Conservation (phyloP, 2,797 vertebrate genomes). For the Chelon auratus region DNA sequence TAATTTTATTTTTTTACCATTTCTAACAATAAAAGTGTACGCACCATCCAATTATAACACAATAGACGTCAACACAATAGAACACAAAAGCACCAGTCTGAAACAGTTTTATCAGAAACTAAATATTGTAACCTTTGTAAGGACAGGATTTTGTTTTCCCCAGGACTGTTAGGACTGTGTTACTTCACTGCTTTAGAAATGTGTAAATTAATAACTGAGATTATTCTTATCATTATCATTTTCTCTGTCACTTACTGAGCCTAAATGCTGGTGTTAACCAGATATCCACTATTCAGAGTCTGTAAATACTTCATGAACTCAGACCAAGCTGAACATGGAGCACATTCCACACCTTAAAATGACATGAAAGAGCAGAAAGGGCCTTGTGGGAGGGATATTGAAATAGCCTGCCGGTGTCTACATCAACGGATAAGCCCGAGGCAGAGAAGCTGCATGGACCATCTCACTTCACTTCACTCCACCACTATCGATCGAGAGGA, state of each 20-base stretch:
- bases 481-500: constrained; percentile 64
- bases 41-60: background rate
- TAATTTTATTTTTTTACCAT: background rate
- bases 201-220: background rate
- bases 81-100: too few relatives aligned
- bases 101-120: background rate
- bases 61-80: too few relatives aligned
- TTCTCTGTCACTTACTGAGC: background rate
- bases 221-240: background rate
- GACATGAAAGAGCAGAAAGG: constrained; percentile 10
- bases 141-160: background rate
- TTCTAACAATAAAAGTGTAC: background rate
- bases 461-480: constrained; percentile 36
- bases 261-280: background rate
- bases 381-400: constrained; percentile 50
- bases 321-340: constrained; percentile 9
- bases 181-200: background rate
- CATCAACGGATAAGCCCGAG: constrained; percentile 47
- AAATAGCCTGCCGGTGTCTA: constrained; percentile 48
- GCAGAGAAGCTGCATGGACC: constrained; percentile 45
- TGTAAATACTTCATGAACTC: background rate
- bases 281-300: background rate
- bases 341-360: constrained; percentile 14
- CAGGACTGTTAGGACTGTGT: background rate
- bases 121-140: background rate